A percentile compares a stretch with the other conserved stretches of the same genome.
These are phyloP conservation scores for Zophobas atratus DNA, from an alignment of 1,140 invertebrate species.

Conservation along the genomic window DNA sequence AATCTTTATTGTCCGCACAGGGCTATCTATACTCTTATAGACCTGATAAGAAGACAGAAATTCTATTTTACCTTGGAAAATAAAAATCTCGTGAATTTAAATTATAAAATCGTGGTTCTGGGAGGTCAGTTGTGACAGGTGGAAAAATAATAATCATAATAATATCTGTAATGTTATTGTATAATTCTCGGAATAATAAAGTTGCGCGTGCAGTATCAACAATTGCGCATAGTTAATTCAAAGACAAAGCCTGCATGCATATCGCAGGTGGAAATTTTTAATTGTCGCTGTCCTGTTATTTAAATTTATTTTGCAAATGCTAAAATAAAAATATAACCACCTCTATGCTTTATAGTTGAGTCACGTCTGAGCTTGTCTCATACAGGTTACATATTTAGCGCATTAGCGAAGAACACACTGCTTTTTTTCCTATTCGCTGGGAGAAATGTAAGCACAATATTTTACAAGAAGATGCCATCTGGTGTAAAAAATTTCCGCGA, in stretches of 20 bases:
- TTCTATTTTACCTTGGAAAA: too few relatives aligned
- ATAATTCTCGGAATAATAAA: neutral
- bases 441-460: neutral
- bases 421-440: neutral
- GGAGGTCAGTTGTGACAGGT: too few relatives aligned
- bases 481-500: too few relatives aligned
- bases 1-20: too few relatives aligned
- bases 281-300: neutral
- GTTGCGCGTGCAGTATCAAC: neutral
- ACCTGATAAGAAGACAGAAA: too few relatives aligned
- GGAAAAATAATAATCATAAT: too few relatives aligned
- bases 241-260: neutral
- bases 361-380: conserved; percentile 12
- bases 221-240: neutral
- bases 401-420: neutral
- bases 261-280: neutral
- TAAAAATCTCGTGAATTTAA: too few relatives aligned
- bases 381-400: neutral
- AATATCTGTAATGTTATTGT: too few relatives aligned
- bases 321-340: neutral
- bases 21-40: too few relatives aligned
- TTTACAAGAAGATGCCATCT: neutral
- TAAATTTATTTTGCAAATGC: neutral
- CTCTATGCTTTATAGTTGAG: neutral
- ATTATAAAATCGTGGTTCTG: too few relatives aligned